Evolutionary conservation across 2,113 vertebrate genomes (phyloP).

Genomic region (Atractosteus spatula): DNA sequence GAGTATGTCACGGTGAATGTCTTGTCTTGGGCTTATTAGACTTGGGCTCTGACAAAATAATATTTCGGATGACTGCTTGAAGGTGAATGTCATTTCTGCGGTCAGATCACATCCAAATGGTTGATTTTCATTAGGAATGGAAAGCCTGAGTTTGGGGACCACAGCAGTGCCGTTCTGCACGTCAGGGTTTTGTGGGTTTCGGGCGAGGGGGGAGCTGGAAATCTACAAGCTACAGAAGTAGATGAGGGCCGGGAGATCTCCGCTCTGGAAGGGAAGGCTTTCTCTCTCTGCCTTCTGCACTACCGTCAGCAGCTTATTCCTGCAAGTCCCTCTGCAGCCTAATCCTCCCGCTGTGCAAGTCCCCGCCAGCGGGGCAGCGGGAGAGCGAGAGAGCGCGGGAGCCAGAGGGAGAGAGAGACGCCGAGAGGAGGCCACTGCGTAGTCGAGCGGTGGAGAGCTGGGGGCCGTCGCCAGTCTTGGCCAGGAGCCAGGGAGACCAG

Average conservation of each 20-base stretch:
- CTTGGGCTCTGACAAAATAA: too few species aligned
- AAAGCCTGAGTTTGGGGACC: too few species aligned
- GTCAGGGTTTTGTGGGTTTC: too few species aligned
- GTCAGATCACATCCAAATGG: too few species aligned
- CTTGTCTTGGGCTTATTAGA: too few species aligned
- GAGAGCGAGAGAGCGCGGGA: slow-evolving; percentile 31
- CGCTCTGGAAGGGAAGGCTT: not conserved
- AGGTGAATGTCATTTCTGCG: too few species aligned
- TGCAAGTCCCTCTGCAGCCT: slow-evolving; percentile 65
- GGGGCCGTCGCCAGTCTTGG: not conserved
- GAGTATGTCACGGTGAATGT: too few species aligned
- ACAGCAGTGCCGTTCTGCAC: too few species aligned
- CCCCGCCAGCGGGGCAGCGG: slow-evolving; percentile 41
- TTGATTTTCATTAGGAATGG: too few species aligned
- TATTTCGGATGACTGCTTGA: too few species aligned
- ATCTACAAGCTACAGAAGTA: not conserved
- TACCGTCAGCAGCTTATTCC: slow-evolving; percentile 66
- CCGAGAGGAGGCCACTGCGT: slow-evolving; percentile 14
- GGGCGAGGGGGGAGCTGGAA: not conserved
- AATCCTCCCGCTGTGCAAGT: slow-evolving; percentile 65
- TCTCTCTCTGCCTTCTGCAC: slow-evolving; percentile 18
- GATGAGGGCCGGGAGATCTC: not conserved
- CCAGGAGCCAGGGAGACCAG: not conserved
- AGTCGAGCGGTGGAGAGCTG: not conserved
- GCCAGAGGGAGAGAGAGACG: slow-evolving; percentile 37